Base-by-base conservation (phyloP, 2,113 vertebrate genomes). In the Chlorocebus sabaeus region DNA sequence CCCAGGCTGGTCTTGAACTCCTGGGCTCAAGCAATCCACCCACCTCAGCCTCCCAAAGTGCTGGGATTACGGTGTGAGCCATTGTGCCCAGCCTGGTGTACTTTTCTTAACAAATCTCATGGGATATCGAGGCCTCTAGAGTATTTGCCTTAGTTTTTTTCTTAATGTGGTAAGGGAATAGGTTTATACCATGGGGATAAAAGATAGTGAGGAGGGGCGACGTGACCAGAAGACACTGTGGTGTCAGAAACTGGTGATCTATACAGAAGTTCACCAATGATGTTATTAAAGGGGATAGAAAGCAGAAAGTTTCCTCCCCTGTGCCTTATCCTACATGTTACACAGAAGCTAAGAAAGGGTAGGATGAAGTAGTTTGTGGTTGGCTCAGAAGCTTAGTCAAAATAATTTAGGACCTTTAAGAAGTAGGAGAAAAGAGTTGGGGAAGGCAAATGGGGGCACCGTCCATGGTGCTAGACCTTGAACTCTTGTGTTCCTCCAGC, bases 101-200 rank as follows among this genome's bases (percentile, higher is more conserved):
- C 52, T 35, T 88, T 83, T 48, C 64, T 80, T 40, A 70, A 68
- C 45, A 83, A 87, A 75, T 79, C 72, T 38, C 59, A 83, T 67
- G 32, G 18, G 61, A 2, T 67, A 40, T 86, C 5, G 78, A 48
- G 23, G 35, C 5, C 10, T 70, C 57, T 72, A 38, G 55, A 43
- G 45, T 32, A 59, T 57, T 23, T 80, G 18, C 25, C n/a, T 89
- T 76, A 3, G 12, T n/a, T 23, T 45, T 57, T 8, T 75, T 45
- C 32, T 61, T 6, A 32, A 30, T 48, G 3, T 59, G 81, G 43
- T 55, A 59, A 78, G 64, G 59, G 79, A 30, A 13, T 48, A 38
- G 12, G 40, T 70, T 94, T 79, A 30, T 13, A 25, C 30, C 8
- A 7, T 40, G 57, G 40, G 70, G 32, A 23, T 43, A 61, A 48